phyloP scores from a whole-genome alignment of 2,113 vertebrate species.

The Nymphicus hollandicus region DNA sequence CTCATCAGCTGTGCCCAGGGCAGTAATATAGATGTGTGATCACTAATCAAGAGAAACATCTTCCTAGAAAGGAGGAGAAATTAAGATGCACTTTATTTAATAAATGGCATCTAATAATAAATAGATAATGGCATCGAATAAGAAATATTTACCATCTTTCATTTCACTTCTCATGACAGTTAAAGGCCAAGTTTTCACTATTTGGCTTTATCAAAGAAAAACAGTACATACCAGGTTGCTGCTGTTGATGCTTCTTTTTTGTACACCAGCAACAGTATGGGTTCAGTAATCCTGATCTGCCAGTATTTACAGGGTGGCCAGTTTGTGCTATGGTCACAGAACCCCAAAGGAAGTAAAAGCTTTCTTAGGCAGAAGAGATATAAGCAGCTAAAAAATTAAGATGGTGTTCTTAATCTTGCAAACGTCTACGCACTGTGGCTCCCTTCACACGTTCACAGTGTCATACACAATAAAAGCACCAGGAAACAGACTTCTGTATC shows the following conservation, averaged over 20 bases:
- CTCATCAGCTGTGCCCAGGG: neutral
- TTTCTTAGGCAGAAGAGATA: neutral
- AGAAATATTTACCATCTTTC: neutral
- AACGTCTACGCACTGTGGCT: neutral
- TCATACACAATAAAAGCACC: neutral
- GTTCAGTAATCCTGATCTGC: neutral
- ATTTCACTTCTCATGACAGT: neutral
- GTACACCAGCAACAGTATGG: neutral
- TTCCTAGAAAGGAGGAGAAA: neutral
- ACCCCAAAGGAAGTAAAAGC: neutral
- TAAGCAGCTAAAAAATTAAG: constrained; percentile 14
- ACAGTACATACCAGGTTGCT: neutral
- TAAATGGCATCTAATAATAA: neutral
- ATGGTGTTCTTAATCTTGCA: neutral
- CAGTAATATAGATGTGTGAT: neutral
- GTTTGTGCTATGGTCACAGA: neutral
- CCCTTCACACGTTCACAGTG: neutral
- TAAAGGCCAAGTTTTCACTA: neutral
- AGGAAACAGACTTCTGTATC: neutral
- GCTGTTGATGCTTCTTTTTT: neutral
- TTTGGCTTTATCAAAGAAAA: neutral
- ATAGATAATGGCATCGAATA: neutral
- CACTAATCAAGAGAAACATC: neutral
- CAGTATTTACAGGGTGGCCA: neutral
- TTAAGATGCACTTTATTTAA: neutral